Conservation (phyloP, 2,113 vertebrate species). For the Glaucidium brasilianum region DNA sequence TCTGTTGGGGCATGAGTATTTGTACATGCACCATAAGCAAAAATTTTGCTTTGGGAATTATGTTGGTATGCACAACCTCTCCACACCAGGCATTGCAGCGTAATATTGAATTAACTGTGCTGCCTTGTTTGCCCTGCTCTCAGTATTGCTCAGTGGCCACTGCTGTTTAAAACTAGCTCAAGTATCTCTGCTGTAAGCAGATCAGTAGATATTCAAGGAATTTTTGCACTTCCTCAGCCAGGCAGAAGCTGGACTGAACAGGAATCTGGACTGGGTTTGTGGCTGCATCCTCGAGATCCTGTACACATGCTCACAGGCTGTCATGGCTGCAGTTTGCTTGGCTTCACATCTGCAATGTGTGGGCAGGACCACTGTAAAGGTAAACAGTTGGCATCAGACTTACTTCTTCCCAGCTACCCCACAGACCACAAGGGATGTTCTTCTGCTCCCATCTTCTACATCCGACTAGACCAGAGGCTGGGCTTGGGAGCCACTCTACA, state of each 20-base stretch:
- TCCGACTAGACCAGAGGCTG: neutral
- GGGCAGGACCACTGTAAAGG: neutral
- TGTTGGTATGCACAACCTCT: neutral
- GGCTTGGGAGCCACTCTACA: neutral
- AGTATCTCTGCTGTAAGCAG: neutral
- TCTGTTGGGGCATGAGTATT: neutral
- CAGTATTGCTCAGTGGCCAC: neutral
- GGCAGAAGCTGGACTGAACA: neutral
- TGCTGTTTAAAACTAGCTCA: neutral
- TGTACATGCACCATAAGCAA: neutral
- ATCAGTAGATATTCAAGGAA: neutral
- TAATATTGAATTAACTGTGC: neutral
- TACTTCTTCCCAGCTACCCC: neutral
- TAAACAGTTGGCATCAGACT: neutral
- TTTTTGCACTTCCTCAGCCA: neutral
- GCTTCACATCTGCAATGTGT: neutral
- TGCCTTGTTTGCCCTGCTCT: neutral
- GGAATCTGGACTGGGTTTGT: neutral
- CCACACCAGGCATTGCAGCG: fast-evolving
- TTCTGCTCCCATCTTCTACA: neutral
- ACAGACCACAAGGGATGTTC: neutral
- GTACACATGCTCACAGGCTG: neutral
- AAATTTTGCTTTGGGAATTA: neutral
- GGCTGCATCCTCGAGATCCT: neutral
- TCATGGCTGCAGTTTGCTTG: neutral